Conservation (phyloP, 2,888 invertebrate genomes). For the Hyalella azteca region DNA sequence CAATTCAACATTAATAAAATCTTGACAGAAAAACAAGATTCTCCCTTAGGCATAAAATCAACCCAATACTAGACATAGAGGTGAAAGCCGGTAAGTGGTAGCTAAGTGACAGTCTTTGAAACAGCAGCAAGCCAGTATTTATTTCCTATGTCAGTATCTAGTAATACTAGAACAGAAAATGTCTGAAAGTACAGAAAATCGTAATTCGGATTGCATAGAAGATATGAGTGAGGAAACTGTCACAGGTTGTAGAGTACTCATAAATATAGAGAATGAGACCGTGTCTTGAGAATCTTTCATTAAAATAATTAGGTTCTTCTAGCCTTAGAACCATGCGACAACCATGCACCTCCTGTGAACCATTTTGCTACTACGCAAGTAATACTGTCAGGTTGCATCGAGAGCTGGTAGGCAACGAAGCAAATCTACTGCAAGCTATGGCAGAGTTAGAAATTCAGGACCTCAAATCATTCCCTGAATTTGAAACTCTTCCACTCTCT, state of each 20-base stretch:
- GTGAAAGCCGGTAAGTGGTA: too few relatives aligned
- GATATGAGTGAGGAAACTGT: slow-evolving; percentile 17
- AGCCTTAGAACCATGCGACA: neutral
- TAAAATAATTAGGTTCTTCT: slow-evolving; percentile 3
- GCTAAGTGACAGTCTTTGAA: too few relatives aligned
- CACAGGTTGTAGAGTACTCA: slow-evolving; percentile 1
- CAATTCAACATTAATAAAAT: too few relatives aligned
- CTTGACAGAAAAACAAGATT: too few relatives aligned
- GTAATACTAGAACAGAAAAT: neutral
- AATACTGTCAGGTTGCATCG: slow-evolving; percentile 33
- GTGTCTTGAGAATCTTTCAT: slow-evolving; percentile 16
- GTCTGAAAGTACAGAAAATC: neutral
- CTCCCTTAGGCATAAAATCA: too few relatives aligned
- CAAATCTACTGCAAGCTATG: slow-evolving; percentile 28
- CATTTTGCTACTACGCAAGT: neutral
- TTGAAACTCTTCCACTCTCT: slow-evolving; percentile 38
- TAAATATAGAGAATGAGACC: slow-evolving; percentile 9
- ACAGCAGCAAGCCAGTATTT: too few relatives aligned
- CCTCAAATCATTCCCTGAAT: slow-evolving; percentile 1
- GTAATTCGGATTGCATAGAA: slow-evolving; percentile 18
- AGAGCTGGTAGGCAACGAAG: slow-evolving; percentile 34
- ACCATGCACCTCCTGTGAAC: neutral
- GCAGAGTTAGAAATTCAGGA: slow-evolving; percentile 23
- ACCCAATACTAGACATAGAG: too few relatives aligned
- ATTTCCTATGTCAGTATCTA: too few relatives aligned